phyloP scores from a whole-genome alignment of 2,113 vertebrate genomes.

The Dipodomys ordii region DNA sequence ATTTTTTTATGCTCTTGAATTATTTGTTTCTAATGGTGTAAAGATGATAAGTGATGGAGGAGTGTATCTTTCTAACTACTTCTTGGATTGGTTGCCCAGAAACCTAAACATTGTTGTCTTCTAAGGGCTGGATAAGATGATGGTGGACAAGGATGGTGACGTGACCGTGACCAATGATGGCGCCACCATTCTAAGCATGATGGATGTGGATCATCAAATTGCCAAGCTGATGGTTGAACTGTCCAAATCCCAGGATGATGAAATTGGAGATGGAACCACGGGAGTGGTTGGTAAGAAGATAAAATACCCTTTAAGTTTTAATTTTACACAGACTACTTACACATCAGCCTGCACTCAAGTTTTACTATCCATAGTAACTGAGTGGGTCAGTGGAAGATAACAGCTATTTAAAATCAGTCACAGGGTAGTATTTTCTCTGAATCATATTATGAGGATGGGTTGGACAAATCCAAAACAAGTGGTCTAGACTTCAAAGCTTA shows the following conservation, averaged over 20 bases:
- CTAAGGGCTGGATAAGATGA: conserved; percentile 98
- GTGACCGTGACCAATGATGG: conserved; percentile 99
- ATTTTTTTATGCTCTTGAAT: background rate
- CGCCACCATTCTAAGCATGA: conserved; percentile 98
- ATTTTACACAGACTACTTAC: too few species aligned
- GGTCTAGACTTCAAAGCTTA: background rate
- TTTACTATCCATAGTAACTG: too few species aligned
- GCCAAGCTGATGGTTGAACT: conserved; percentile 99
- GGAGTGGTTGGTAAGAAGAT: conserved; percentile 96
- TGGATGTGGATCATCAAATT: conserved; percentile 99
- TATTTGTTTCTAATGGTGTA: background rate
- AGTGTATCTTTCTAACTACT: background rate
- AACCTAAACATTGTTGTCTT: background rate
- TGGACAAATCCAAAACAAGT: background rate
- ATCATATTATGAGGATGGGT: background rate
- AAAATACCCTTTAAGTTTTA: background rate
- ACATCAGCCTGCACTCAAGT: too few species aligned
- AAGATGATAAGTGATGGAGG: background rate
- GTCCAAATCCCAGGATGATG: conserved; percentile 98
- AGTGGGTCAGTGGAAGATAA: too few species aligned
- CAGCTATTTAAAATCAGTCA: background rate
- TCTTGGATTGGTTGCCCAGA: background rate
- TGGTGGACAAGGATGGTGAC: conserved; percentile 98
- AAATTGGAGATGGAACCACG: conserved; percentile 99
- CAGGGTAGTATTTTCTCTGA: background rate